Evolutionary conservation across 2,888 invertebrate species (phyloP).

Genomic region (Brenthis daphne): DNA sequence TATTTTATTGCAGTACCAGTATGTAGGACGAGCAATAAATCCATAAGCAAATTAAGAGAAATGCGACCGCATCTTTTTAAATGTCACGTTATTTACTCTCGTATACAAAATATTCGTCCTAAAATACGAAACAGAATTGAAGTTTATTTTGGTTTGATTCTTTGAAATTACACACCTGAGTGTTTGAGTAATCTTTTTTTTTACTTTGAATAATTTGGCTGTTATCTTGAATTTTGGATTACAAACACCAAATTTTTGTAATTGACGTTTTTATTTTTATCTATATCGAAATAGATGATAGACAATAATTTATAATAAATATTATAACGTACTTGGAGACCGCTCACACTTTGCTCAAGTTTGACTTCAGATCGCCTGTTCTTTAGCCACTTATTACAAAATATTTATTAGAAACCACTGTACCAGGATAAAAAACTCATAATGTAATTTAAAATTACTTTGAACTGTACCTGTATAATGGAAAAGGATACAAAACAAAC

Average conservation of each 20-base stretch:
- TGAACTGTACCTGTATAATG: not conserved
- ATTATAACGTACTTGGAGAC: no score
- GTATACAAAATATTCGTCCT: constrained; percentile 43
- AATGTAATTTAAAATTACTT: not conserved
- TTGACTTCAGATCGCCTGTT: no score
- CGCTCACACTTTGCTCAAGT: not conserved
- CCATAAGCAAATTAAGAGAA: constrained; percentile 51
- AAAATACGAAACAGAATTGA: constrained; percentile 33
- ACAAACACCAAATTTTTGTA: no score
- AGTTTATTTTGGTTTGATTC: constrained; percentile 30
- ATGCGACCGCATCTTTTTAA: constrained; percentile 45
- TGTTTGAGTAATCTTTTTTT: constrained; percentile 16
- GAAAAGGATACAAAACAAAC: no score
- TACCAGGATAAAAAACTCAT: no score
- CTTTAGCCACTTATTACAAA: no score
- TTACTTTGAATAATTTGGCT: constrained; percentile 1
- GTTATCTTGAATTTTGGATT: no score
- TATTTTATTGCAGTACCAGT: constrained; percentile 21
- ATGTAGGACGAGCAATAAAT: constrained; percentile 53
- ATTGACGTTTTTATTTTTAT: no score
- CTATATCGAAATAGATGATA: no score
- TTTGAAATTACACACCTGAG: constrained; percentile 34
- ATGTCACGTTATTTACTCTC: constrained; percentile 45
- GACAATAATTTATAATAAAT: no score
- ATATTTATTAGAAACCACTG: no score